Base-by-base conservation (phyloP, 2,113 vertebrate species). In the Pimephales promelas region DNA sequence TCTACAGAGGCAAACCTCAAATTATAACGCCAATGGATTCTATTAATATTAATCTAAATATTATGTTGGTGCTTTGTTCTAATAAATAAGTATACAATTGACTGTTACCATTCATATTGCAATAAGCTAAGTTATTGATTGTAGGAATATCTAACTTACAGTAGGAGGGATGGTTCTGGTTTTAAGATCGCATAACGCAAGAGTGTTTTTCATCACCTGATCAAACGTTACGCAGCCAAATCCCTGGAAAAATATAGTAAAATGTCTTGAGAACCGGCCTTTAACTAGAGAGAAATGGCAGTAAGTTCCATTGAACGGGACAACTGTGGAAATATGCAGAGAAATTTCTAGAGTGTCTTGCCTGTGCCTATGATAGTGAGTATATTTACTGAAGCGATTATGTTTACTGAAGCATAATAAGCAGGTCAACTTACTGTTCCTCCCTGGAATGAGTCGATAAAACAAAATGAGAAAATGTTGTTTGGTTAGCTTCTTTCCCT, bases 341-440 rank as follows among this genome's bases (percentile, higher is more conserved):
- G 77, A 79, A 49, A 49, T 79, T 79, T 79, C 77, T 79, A 49
- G 77, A 79, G 77, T 31, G 40, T 66, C 77, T 62, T 45, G 18
- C 14, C 16, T 13, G 16, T 47, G 40, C 22, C 1, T 13, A 4
- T 66, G 16, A 47, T 24, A 34, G 7, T 5, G 52, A 59, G 75
- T n/a, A 22, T 40, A 31, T 61, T 54, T 54, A 20, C 6, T 54
- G 18, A 54, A 22, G 52, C 36, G 4, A 10, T 0, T 57, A 18
- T 20, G 10, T 79, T 81, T 56, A 40, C 26, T 54, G 10, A 34
- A 24, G 49, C 20, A 36, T 36, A 59, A 77, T 40, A 59, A 70
- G 49, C 47, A 56, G 47, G 28, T 10, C 45, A 56, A 81, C 79
- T 68, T 54, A 81, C 79, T 64, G 47, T 56, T 4, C 2, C 47